phyloP scores from a whole-genome alignment of 2,797 vertebrate genomes.

The Xenentodon cancila region DNA sequence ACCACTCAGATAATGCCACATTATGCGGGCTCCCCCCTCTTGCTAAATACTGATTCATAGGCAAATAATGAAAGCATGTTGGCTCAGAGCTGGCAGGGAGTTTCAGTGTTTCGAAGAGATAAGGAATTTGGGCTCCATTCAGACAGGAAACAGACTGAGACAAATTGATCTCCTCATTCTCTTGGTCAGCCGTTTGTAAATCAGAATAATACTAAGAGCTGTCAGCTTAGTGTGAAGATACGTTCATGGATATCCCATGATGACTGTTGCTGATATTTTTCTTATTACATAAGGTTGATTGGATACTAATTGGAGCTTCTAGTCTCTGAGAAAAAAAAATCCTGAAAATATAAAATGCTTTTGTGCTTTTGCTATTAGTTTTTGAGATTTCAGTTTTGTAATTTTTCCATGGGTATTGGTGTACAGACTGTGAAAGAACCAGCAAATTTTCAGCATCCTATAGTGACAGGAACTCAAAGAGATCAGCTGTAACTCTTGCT shows the following conservation, averaged over 20 bases:
- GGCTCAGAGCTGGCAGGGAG: conserved; percentile 64
- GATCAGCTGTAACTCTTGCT: conserved; percentile 44
- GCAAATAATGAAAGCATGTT: conserved; percentile 71
- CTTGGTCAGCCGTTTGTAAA: conserved; percentile 67
- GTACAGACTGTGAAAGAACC: too few relatives aligned
- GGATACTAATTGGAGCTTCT: conserved; percentile 3
- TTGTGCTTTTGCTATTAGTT: too few relatives aligned
- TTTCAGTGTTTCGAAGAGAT: conserved; percentile 77
- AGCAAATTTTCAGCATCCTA: neutral
- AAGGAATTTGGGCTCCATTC: conserved; percentile 72
- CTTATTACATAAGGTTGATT: conserved; percentile 30
- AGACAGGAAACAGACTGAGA: conserved; percentile 65
- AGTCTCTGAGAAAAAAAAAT: too few relatives aligned
- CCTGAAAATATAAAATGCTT: too few relatives aligned
- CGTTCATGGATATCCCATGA: conserved; percentile 54
- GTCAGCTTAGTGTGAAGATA: conserved; percentile 59
- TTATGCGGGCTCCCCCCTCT: conserved; percentile 44
- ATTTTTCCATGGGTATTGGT: too few relatives aligned
- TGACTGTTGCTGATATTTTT: conserved; percentile 39
- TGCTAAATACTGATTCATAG: conserved; percentile 67
- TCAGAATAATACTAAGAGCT: conserved; percentile 58
- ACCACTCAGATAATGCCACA: conserved; percentile 68
- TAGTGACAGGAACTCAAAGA: conserved; percentile 54
- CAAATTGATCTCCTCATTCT: conserved; percentile 76
- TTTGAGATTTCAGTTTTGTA: too few relatives aligned